Base-by-base conservation (phyloP, 2,797 vertebrate species). In the Hydrolagus colliei region DNA sequence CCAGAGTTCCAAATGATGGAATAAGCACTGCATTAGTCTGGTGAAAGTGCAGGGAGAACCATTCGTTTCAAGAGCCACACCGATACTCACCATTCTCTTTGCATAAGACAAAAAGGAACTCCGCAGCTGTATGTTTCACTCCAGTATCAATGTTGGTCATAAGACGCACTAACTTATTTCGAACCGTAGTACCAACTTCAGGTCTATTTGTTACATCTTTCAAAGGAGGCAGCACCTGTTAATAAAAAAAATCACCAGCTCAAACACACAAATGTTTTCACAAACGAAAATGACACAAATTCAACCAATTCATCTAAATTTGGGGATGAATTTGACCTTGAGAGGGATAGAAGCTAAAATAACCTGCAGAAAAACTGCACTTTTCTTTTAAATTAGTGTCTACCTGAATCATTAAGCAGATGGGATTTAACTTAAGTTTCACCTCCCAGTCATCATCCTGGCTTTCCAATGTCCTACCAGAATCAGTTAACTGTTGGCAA, bases 81-180 rank as follows among this genome's bases (percentile, higher is more conserved):
- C 16, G 2, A n/a, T 71, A 35, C 79, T 84, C 93, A 99, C 98
- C 98, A 89, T 95, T 96, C 89, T 99, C 98, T 91, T 99, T 99
- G 92, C 98, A 99, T 88, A 99, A 96, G 74, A 99, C 98, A 65
- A 99, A 99, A 85, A 99, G 96, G 88, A 99, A 98, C 92, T 99
- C 98, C 75, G 97, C 98, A 76, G 98, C 96, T 20, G 96, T 96
- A 89, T 98, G 97, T 93, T 99, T 99, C 88, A 99, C 98, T 27
- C 96, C 96, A 89, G 97, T 96, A 90, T 99, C 98, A 18, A 99
- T 96, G 0, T 99, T 97, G 3, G 98, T 99, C 98, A 99, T 99
- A 65, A 99, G 96, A 85, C 98, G 97, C 87, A 99, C 98, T 86
- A 99, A 91, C 91, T 99, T 99, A 93, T 99, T 99, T 85, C 98